phyloP scores from a whole-genome alignment of 53 echinoderm and acorn worm genomes.

The Actinopyga echinites region DNA sequence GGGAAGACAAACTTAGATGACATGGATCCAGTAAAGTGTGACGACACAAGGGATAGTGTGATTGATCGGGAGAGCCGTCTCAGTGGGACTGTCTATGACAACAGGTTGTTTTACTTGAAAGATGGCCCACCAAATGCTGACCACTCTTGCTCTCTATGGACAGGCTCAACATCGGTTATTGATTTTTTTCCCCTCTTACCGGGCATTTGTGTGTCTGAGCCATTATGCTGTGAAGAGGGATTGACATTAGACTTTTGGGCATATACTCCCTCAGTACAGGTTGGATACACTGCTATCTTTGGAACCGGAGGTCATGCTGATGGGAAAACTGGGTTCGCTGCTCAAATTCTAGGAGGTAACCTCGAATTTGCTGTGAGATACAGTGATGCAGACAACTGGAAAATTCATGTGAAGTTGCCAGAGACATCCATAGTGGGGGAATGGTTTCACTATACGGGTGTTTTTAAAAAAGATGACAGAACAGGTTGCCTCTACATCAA shows the following conservation, averaged over 20 bases:
- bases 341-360: too few relatives aligned
- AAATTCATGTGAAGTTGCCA: too few relatives aligned
- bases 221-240: not conserved
- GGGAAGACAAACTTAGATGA: not conserved
- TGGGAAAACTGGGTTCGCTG: too few relatives aligned
- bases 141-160: slow-evolving; percentile 6
- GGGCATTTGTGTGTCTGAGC: slow-evolving; percentile 4
- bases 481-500: slow-evolving; percentile 5
- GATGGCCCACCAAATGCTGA: slow-evolving; percentile 17
- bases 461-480: not conserved
- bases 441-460: slow-evolving; percentile 1
- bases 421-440: not conserved
- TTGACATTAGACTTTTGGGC: slow-evolving; percentile 17
- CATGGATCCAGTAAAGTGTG: slow-evolving; percentile 22
- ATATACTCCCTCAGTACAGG: not conserved
- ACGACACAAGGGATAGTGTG: not conserved
- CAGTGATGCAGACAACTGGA: too few relatives aligned
- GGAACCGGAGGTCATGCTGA: too few relatives aligned
- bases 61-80: not conserved
- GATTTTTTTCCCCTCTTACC: not conserved
- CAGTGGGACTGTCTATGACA: not conserved
- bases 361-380: too few relatives aligned
- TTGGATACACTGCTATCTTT: too few relatives aligned
- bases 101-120: not conserved
- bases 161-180: not conserved